A percentile compares a stretch with the other conserved stretches of the same genome.
Conservation (phyloP, 2,797 vertebrate genomes). For the Emydoidea blandingii region DNA sequence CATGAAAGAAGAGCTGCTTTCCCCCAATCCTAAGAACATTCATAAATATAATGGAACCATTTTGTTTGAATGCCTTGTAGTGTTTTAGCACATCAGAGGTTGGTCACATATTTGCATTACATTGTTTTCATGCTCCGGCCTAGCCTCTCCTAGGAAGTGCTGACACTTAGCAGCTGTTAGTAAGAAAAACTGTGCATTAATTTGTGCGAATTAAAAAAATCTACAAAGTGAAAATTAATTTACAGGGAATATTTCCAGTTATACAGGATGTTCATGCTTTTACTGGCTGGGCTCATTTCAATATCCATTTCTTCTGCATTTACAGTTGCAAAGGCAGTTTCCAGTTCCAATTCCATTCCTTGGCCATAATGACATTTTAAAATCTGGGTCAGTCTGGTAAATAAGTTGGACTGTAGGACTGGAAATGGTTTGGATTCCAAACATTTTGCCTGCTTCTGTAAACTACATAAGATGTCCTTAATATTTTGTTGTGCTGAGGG, state of each 20-base stretch:
- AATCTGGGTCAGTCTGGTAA: background rate
- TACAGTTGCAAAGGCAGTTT: background rate
- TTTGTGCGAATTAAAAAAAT: slow-evolving; percentile 31
- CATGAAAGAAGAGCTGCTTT: background rate
- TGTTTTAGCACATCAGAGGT: background rate
- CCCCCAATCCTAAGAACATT: background rate
- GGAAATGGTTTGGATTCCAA: slow-evolving; percentile 11
- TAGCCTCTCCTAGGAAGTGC: background rate
- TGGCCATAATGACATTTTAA: background rate
- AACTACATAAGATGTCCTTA: background rate
- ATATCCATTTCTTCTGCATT: background rate
- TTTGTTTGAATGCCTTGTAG: background rate
- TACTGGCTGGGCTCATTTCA: background rate
- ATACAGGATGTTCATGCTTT: background rate
- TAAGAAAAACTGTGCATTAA: slow-evolving; percentile 8
- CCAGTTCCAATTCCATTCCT: slow-evolving; percentile 39
- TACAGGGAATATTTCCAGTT: background rate
- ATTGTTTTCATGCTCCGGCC: background rate
- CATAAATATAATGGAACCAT: background rate
- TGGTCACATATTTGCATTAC: background rate
- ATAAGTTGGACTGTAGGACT: background rate
- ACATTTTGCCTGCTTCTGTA: background rate
- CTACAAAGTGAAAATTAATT: slow-evolving; percentile 23
- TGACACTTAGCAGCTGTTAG: background rate
- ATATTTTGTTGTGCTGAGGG: slow-evolving; percentile 6